Base-by-base conservation (phyloP, 2,113 vertebrate species). In the Etia nguti region DNA sequence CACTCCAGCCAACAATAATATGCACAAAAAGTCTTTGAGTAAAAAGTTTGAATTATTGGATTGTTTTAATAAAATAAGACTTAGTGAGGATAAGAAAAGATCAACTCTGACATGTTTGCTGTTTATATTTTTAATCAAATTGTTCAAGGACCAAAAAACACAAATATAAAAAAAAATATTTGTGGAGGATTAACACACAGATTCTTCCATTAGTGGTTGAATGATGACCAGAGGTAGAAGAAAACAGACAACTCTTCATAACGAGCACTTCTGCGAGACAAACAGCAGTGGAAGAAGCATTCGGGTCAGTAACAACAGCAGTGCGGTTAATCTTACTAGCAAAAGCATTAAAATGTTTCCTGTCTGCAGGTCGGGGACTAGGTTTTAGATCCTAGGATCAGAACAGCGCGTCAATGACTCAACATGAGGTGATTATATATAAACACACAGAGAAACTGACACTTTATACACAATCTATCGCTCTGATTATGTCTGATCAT, bases 151-250 rank as follows among this genome's bases (percentile, higher is more conserved):
- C 86, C 26, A 73, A n/a, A 59, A 73, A 36, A 83, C 48, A 82
- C 80, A 83, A 59, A 85, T 88, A 93, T 26, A 90, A 91, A 79
- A 54, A n/a, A n/a, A 11, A 22, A 20, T 3, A 90, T 95, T 93
- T 87, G 9, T 86, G 43, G 36, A 85, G 43, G 48, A 94, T 88
- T 92, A 94, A 94, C 93, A 88, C 80, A 90, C 22, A 36, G 22
- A 57, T 46, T 43, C 81, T 48, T 48, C 7, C 38, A 26, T 34
- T 55, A 57, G 81, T 77, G 50, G 24, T 20, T 59, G 50, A 85
- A 11, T 43, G 36, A 86, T 75, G 15, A 70, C 46, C 68, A 88
- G 55, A 91, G 83, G 83, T 89, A 92, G 79, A 77, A 68, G 13
- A 87, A 84, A 60, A 43, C 57, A 86, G 24, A 43, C 15, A 57